Evolutionary conservation across 2,888 invertebrate species (phyloP).

Genomic region (Epirrhoe tristata): DNA sequence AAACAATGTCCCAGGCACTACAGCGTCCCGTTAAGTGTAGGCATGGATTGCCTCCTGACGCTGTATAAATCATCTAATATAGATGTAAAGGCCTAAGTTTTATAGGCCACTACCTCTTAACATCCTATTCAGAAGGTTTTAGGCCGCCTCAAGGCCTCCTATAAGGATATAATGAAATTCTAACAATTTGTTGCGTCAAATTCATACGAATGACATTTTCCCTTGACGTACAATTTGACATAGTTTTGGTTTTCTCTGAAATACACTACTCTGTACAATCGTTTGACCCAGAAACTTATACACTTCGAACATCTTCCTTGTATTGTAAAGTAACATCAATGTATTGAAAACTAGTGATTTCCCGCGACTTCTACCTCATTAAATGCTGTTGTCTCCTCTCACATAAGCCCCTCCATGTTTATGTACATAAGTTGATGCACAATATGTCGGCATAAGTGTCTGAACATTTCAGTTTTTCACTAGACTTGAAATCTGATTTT

Average conservation of each 20-base stretch:
- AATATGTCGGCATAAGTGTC: too few relatives aligned
- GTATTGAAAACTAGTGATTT: neutral
- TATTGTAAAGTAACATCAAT: neutral
- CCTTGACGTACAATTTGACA: constrained; percentile 3
- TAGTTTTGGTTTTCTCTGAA: constrained; percentile 2
- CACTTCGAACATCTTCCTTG: constrained; percentile 8
- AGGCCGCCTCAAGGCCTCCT: neutral
- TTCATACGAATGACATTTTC: neutral
- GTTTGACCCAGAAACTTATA: constrained; percentile 28
- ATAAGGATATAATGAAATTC: neutral
- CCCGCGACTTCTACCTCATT: too few relatives aligned
- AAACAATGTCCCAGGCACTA: too few relatives aligned
- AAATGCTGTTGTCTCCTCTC: too few relatives aligned
- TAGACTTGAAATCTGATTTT: too few relatives aligned
- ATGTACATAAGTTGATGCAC: neutral
- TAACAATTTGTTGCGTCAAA: neutral
- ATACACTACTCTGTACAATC: neutral
- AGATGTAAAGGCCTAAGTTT: too few relatives aligned
- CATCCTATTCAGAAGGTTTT: too few relatives aligned
- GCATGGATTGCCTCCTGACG: too few relatives aligned
- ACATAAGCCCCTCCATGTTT: neutral
- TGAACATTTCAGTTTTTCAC: too few relatives aligned
- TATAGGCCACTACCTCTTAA: too few relatives aligned
- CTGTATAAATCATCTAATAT: too few relatives aligned
- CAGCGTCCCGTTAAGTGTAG: too few relatives aligned